phyloP scores from a whole-genome alignment of 2,888 invertebrate species.

The Torymus auratus region DNA sequence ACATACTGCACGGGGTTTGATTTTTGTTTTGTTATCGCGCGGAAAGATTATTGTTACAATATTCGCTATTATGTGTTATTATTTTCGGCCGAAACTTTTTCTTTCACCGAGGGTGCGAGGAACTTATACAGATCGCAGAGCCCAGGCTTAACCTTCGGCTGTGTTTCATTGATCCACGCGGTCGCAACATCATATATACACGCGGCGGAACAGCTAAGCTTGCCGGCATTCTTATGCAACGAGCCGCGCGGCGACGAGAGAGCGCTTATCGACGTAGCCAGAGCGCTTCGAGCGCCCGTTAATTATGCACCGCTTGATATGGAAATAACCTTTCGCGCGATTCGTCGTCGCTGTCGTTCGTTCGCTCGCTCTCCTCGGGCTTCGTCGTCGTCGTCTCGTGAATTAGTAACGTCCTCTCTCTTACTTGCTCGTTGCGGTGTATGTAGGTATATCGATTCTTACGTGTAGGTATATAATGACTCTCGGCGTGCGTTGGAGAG shows the following conservation, averaged over 20 bases:
- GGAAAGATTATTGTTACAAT: neutral
- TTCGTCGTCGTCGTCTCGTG: slow-evolving; percentile 1
- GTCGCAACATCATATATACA: no score
- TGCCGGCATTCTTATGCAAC: slow-evolving; percentile 17
- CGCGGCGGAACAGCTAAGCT: neutral
- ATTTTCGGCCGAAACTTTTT: no score
- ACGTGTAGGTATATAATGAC: neutral
- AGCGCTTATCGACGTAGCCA: slow-evolving; percentile 8
- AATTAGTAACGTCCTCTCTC: slow-evolving; percentile 9
- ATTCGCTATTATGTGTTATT: no score
- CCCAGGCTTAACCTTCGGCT: slow-evolving; percentile 19
- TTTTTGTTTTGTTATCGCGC: neutral
- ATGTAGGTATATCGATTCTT: slow-evolving; percentile 10
- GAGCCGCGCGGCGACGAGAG: no score
- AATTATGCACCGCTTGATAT: slow-evolving; percentile 23
- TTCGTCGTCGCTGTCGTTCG: neutral
- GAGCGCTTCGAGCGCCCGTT: neutral
- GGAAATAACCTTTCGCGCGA: slow-evolving; percentile 17
- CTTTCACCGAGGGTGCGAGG: no score
- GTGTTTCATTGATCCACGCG: slow-evolving; percentile 39
- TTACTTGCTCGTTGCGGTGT: neutral
- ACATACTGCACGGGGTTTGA: neutral
- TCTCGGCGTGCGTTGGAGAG: neutral
- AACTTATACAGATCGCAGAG: no score
- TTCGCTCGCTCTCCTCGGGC: neutral